Base-by-base conservation (phyloP, 2,113 vertebrate species). In the Egretta garzetta region DNA sequence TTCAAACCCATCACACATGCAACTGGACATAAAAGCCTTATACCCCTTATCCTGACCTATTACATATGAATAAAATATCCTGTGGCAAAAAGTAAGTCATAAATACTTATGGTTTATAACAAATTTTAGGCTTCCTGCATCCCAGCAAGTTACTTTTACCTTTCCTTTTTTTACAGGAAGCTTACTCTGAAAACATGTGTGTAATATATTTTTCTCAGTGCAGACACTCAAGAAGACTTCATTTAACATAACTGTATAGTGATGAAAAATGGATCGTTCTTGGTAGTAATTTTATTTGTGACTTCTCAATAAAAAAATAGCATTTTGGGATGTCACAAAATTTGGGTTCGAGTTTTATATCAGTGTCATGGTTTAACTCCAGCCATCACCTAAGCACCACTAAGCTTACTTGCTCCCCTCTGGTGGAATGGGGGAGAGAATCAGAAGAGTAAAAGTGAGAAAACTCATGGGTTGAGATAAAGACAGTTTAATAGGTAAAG, bases 141-240 rank as follows among this genome's bases (percentile, higher is more conserved):
- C 18, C 9, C 45, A 84, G 10, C 12, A 59, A 56, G 45, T 85
- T 68, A 63, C 27, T 87, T 67, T 52, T 60, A 43, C 41, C 41
- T 43, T 43, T 43, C 41, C 41, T 43, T 43, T 43, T 87, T 67
- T 55, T 60, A 43, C 41, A 32, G 17, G 53, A 64, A 85, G 37
- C 3, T 53, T 35, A 27, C 8, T 72, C 50, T 60, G 56, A 88
- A 94, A 80, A 83, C 2, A 13, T 3, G 0, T 3, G 24, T 13
- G 3, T 4, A 19, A 71, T 7, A 20, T 1, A 37, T 59, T 81
- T 62, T 77, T 16, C 35, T 83, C 16, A 22, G 10, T 0, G 0
- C 8, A 55, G 56, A 66, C 21, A 66, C 6, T 68, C 43, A 32
- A 53, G 37, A 72, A 0, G 1, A 70, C 21, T 33, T 59, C 4